Evolutionary conservation across 1,140 invertebrate genomes (phyloP).

Genomic region (Lysiphlebus fabarum): DNA sequence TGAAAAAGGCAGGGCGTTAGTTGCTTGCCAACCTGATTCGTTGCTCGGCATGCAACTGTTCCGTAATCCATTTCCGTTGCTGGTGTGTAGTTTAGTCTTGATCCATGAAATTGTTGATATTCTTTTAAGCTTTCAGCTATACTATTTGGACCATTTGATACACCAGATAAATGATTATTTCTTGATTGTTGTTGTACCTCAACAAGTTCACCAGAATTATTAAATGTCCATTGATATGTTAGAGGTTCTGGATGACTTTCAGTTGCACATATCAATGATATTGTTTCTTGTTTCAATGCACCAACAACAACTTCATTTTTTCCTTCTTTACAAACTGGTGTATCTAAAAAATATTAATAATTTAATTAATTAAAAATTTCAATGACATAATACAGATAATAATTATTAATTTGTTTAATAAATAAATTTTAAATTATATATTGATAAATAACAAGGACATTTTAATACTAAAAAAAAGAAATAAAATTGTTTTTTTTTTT

Average conservation of each 20-base stretch:
- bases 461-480: no score
- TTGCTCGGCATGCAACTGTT: slow-evolving; percentile 79
- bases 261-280: slow-evolving; percentile 77
- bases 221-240: slow-evolving; percentile 85
- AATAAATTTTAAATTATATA: no score
- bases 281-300: slow-evolving; percentile 80
- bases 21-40: slow-evolving; percentile 77
- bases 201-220: slow-evolving; percentile 78
- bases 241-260: slow-evolving; percentile 78
- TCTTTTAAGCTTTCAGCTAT: slow-evolving; percentile 37
- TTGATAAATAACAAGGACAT: no score
- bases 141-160: slow-evolving; percentile 52
- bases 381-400: no score
- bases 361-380: no score
- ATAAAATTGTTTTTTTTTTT: no score
- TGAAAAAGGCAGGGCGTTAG: slow-evolving; percentile 83
- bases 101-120: slow-evolving; percentile 56
- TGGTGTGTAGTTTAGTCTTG: slow-evolving; percentile 80
- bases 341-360: slow-evolving; percentile 65
- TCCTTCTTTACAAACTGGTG: slow-evolving; percentile 74
- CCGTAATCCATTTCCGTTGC: slow-evolving; percentile 84
- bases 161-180: slow-evolving; percentile 59
- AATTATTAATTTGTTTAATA: no score
- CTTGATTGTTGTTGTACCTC: slow-evolving; percentile 67
- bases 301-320: slow-evolving; percentile 73